phyloP scores from a whole-genome alignment of 2,888 invertebrate genomes.

The Cloeon dipterum region DNA sequence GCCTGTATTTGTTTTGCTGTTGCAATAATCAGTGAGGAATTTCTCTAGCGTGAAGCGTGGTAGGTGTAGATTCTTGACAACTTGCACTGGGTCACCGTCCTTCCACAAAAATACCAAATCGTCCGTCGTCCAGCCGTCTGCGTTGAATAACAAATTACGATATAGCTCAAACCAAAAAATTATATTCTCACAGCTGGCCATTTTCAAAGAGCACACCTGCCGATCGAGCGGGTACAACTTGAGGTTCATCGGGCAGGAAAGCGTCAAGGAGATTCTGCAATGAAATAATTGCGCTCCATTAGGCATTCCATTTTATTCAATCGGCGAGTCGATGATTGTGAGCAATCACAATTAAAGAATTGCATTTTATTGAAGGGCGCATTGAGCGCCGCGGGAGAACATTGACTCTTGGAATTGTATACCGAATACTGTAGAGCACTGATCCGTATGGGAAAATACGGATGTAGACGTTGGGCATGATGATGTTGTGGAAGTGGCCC shows the following conservation, averaged over 20 bases:
- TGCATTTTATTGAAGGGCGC: too few relatives aligned
- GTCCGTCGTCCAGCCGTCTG: constrained; percentile 92
- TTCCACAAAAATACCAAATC: constrained; percentile 94
- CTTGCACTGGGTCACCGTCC: constrained; percentile 85
- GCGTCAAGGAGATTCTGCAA: constrained; percentile 76
- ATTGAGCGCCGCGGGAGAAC: too few relatives aligned
- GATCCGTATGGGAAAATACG: constrained; percentile 87
- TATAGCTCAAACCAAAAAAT: constrained; percentile 8
- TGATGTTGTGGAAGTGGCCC: constrained; percentile 92
- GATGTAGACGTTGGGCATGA: constrained; percentile 94
- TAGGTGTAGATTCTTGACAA: constrained; percentile 78
- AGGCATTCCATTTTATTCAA: too few relatives aligned
- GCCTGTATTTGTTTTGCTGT: constrained; percentile 94
- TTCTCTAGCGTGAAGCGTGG: constrained; percentile 87
- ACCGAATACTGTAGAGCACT: constrained; percentile 86
- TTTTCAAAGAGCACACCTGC: constrained; percentile 80
- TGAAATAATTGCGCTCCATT: too few relatives aligned
- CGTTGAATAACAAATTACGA: background rate
- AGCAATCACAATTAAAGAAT: too few relatives aligned
- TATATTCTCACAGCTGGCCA: constrained; percentile 84
- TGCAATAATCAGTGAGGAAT: constrained; percentile 86
- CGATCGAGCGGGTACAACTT: constrained; percentile 91
- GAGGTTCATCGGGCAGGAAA: constrained; percentile 94
- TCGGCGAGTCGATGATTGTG: too few relatives aligned
- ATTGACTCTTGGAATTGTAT: constrained; percentile 9